These are phyloP conservation scores for Sphaerophoria rueppellii DNA, from an alignment of 2,888 invertebrate species.

Conservation along the genomic window DNA sequence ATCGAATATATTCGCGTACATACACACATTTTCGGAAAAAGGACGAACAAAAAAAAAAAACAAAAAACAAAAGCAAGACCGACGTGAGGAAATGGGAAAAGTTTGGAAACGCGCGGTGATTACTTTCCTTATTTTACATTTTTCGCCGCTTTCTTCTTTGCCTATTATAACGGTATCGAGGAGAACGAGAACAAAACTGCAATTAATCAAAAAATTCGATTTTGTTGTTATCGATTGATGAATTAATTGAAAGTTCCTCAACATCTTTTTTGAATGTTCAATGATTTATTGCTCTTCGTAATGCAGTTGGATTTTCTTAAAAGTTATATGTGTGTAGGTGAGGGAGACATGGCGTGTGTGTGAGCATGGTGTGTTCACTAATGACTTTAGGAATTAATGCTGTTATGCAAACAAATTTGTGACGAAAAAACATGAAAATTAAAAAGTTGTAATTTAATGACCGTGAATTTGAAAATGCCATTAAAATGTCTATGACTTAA, in stretches of 20 bases:
- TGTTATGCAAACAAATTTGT: slow-evolving; percentile 15
- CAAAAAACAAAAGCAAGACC: not conserved
- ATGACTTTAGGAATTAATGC: slow-evolving; percentile 11
- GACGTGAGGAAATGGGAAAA: slow-evolving; percentile 61
- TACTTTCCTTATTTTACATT: slow-evolving; percentile 47
- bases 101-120: slow-evolving; percentile 59
- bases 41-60: slow-evolving; percentile 20
- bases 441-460: not conserved
- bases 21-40: slow-evolving; percentile 31
- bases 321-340: not conserved
- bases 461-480: not conserved
- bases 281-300: slow-evolving; percentile 68
- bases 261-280: slow-evolving; percentile 15
- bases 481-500: too few relatives aligned
- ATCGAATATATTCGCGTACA: not conserved
- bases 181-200: slow-evolving; percentile 49
- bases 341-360: not conserved
- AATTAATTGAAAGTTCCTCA: slow-evolving; percentile 63
- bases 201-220: slow-evolving; percentile 71
- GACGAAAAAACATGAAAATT: not conserved
- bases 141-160: slow-evolving; percentile 26
- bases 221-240: slow-evolving; percentile 52
- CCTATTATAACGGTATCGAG: slow-evolving; percentile 17
- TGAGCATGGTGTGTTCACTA: not conserved
- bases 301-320: slow-evolving; percentile 60